Evolutionary conservation across 2,797 vertebrate genomes (phyloP).

Genomic region (Rhabdomys pumilio): DNA sequence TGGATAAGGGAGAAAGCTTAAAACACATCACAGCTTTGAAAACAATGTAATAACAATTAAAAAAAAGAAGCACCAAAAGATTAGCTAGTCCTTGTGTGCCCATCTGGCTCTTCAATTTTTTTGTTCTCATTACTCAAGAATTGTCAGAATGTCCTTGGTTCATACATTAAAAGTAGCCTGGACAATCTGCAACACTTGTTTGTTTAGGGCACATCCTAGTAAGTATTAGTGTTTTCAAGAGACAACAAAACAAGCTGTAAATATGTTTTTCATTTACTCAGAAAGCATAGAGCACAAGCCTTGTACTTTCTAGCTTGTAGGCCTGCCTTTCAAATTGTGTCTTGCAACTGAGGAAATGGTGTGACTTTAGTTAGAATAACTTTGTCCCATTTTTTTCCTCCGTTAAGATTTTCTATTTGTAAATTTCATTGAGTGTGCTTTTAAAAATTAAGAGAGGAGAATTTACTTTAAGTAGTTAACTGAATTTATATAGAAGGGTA

Average conservation of each 20-base stretch:
- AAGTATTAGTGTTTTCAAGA: background rate
- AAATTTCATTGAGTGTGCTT: background rate
- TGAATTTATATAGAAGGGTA: background rate
- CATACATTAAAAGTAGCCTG: background rate
- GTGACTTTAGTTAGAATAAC: background rate
- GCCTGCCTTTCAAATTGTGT: background rate
- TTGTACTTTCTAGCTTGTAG: background rate
- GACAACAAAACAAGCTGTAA: background rate
- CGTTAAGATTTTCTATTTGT: conserved; percentile 29
- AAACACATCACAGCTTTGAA: conserved; percentile 17
- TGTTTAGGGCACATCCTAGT: background rate
- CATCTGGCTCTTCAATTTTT: background rate
- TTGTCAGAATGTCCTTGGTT: background rate
- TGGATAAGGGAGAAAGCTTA: background rate
- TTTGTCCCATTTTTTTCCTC: background rate
- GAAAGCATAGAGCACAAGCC: background rate
- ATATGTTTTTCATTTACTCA: background rate
- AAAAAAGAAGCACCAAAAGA: background rate
- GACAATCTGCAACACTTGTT: background rate
- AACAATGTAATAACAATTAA: background rate
- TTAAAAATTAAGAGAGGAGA: conserved; percentile 9
- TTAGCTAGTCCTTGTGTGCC: background rate
- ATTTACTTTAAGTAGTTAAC: conserved; percentile 56
- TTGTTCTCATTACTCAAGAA: background rate
- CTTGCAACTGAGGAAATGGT: background rate